A percentile compares a stretch with the other conserved stretches of the same genome.
Conservation (phyloP, 2,797 vertebrate genomes). For the Etheostoma nigrum region DNA sequence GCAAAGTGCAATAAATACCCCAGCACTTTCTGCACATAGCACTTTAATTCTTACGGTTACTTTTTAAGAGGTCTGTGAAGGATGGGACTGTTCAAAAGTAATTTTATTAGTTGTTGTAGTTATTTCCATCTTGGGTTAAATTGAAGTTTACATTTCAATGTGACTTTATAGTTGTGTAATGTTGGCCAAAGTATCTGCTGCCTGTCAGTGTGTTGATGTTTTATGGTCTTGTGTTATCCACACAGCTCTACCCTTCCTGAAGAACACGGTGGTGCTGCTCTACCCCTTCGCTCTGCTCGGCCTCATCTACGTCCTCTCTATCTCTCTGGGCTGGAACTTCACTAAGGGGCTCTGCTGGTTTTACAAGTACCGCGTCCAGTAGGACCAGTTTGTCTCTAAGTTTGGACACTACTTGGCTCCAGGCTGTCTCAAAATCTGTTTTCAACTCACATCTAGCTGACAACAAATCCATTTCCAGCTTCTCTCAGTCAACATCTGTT, state of each 20-base stretch:
- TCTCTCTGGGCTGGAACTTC: slow-evolving; percentile 97
- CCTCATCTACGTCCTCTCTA: slow-evolving; percentile 91
- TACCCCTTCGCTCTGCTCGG: slow-evolving; percentile 93
- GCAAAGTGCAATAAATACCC: too few species aligned
- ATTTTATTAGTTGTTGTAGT: background rate
- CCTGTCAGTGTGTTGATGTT: background rate
- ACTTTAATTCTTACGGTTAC: too few species aligned
- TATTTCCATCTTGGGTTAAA: background rate
- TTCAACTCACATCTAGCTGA: slow-evolving; percentile 10
- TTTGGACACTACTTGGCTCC: slow-evolving; percentile 29
- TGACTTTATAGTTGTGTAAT: background rate
- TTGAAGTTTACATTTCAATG: background rate
- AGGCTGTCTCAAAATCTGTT: slow-evolving; percentile 8
- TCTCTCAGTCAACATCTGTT: slow-evolving; percentile 18
- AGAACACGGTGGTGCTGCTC: slow-evolving; percentile 94
- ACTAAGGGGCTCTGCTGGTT: slow-evolving; percentile 93
- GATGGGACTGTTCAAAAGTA: background rate
- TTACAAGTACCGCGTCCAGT: slow-evolving; percentile 95
- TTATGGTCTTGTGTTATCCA: background rate
- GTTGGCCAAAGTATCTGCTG: background rate
- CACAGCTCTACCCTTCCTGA: slow-evolving; percentile 93
- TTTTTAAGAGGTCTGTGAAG: background rate
- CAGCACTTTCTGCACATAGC: too few species aligned
- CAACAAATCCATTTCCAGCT: slow-evolving; percentile 30
- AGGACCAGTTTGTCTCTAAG: slow-evolving; percentile 40